phyloP scores from a whole-genome alignment of 1,140 invertebrate species.

The Aphis gossypii region DNA sequence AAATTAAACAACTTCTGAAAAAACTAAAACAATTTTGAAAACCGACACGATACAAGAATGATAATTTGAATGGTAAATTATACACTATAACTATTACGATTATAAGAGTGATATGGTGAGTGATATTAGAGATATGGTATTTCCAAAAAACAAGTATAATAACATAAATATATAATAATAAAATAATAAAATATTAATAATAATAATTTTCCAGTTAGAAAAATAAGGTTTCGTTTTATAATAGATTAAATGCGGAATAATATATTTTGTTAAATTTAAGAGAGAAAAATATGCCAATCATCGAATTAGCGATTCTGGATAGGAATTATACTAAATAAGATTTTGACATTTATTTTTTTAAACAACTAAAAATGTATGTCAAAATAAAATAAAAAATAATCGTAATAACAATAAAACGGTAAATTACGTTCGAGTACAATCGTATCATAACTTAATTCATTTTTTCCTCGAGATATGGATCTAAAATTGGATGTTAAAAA shows the following conservation, averaged over 20 bases:
- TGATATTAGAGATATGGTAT: too few relatives aligned
- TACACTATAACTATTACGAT: not conserved
- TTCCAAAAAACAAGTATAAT: not conserved
- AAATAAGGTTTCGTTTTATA: not conserved
- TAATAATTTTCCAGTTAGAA: not conserved
- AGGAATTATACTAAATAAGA: not conserved
- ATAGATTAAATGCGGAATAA: not conserved
- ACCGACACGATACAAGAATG: not conserved
- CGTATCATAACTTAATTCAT: not conserved
- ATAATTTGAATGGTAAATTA: constrained; percentile 8
- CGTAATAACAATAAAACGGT: not conserved
- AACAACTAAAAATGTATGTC: not conserved
- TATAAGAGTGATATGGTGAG: not conserved
- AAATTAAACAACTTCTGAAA: constrained; percentile 14
- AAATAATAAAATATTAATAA: not conserved
- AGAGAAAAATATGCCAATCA: not conserved
- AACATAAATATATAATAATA: too few relatives aligned
- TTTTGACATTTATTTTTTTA: not conserved
- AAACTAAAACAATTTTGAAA: constrained; percentile 6
- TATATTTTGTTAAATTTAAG: not conserved
- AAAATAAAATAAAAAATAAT: not conserved
- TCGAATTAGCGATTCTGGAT: not conserved
- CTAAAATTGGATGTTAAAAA: not conserved
- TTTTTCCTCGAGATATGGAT: not conserved
- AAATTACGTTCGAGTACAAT: not conserved